Evolutionary conservation across 1,140 invertebrate species (phyloP).

Genomic region (Tetramorium alpestre): DNA sequence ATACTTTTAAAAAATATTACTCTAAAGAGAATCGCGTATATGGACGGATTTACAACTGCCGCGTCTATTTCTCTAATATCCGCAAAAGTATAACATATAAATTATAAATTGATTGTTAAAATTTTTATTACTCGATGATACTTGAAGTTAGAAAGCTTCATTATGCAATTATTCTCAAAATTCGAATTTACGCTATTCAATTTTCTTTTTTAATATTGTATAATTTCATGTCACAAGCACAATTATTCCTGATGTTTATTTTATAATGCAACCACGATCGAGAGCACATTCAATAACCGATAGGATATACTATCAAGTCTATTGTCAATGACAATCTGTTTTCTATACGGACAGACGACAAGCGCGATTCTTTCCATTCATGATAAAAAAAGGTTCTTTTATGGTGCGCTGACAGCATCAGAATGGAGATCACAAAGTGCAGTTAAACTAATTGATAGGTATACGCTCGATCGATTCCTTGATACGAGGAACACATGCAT

Average conservation of each 20-base stretch:
- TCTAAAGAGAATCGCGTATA: background rate
- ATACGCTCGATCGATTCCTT: constrained; percentile 35
- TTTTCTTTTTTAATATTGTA: background rate
- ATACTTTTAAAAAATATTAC: background rate
- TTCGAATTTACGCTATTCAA: background rate
- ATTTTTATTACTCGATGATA: background rate
- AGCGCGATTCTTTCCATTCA: constrained; percentile 15
- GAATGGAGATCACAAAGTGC: constrained; percentile 27
- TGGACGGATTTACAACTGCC: background rate
- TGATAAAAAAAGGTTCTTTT: constrained; percentile 22
- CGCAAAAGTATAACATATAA: background rate
- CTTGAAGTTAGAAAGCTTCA: background rate
- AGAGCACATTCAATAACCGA: background rate
- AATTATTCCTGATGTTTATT: background rate
- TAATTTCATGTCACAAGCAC: background rate
- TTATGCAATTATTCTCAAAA: background rate
- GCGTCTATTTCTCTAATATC: background rate
- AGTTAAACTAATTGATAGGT: constrained; percentile 59
- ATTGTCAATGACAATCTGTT: constrained; percentile 19
- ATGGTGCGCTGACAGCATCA: constrained; percentile 11
- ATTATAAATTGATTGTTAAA: background rate
- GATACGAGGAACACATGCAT: background rate
- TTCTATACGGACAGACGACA: background rate
- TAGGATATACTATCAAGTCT: background rate
- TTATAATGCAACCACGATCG: background rate